Evolutionary conservation across 2,113 vertebrate species (phyloP).

Genomic region (Macrotus californicus): DNA sequence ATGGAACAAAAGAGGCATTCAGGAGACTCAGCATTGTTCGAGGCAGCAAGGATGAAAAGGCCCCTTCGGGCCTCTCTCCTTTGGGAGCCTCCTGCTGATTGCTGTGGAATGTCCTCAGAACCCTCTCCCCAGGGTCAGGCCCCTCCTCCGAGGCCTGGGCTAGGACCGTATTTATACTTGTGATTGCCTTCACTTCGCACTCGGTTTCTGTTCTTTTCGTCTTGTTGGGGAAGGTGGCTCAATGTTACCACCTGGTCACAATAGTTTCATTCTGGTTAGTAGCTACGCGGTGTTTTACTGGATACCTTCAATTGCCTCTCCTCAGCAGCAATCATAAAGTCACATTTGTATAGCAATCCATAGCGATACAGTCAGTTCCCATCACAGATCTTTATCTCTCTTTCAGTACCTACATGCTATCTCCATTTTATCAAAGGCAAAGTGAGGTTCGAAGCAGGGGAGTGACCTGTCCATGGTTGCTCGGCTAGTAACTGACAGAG

Average conservation of each 20-base stretch:
- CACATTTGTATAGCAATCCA: neutral
- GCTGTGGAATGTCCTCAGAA: neutral
- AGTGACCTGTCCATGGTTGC: neutral
- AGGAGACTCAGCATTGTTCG: conserved; percentile 56
- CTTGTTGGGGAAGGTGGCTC: neutral
- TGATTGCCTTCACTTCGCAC: neutral
- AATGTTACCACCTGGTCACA: neutral
- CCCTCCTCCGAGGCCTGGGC: neutral
- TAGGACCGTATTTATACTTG: neutral
- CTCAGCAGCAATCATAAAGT: neutral
- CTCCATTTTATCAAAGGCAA: neutral
- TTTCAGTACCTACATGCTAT: neutral
- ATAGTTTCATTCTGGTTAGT: neutral
- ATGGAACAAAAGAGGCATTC: conserved; percentile 61
- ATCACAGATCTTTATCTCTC: neutral
- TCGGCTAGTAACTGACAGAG: neutral
- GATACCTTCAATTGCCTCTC: neutral
- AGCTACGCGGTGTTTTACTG: neutral
- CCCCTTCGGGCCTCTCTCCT: neutral
- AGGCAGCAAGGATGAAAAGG: neutral
- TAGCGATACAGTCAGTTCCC: neutral
- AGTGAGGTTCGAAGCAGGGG: neutral
- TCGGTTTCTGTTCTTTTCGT: neutral
- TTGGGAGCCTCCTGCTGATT: neutral
- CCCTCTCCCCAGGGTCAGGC: neutral